A percentile compares a stretch with the other conserved stretches of the same genome.
Conservation (phyloP, 2,113 vertebrate genomes). For the Brachionichthys hirsutus region DNA sequence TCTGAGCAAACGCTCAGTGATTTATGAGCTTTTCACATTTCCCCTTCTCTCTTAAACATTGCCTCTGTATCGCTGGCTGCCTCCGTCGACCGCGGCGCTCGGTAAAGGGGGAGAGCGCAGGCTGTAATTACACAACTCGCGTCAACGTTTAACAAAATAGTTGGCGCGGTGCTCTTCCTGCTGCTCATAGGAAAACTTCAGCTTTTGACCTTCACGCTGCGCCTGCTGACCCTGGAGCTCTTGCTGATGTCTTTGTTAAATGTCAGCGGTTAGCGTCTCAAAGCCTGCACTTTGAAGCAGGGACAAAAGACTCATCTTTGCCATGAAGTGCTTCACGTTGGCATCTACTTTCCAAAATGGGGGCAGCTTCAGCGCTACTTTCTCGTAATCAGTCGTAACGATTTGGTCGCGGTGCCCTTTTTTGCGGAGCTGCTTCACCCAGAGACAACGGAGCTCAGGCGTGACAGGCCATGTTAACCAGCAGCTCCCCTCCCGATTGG, state of each 20-base stretch:
- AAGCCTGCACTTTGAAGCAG: conserved; percentile 29
- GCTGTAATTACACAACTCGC: conserved; percentile 28
- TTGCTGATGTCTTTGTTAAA: conserved; percentile 57
- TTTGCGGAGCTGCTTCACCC: conserved; percentile 50
- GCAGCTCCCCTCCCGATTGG: conserved; percentile 52
- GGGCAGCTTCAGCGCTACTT: conserved; percentile 22
- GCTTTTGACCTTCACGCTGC: conserved; percentile 56
- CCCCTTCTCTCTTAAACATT: conserved; percentile 27
- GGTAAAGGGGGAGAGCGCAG: conserved; percentile 5
- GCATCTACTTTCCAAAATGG: conserved; percentile 34
- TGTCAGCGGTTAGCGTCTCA: conserved; percentile 59
- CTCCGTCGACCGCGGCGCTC: neutral
- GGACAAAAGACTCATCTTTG: conserved; percentile 26
- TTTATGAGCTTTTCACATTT: conserved; percentile 35
- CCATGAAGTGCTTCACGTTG: conserved; percentile 27
- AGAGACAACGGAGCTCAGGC: conserved; percentile 54
- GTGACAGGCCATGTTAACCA: conserved; percentile 66
- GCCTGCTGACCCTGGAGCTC: conserved; percentile 41
- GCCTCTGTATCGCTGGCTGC: conserved; percentile 7
- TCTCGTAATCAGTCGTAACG: conserved; percentile 56
- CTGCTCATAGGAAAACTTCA: conserved; percentile 24
- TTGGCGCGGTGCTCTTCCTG: conserved; percentile 1
- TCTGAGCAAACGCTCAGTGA: conserved; percentile 11
- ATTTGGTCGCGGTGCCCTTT: conserved; percentile 48
- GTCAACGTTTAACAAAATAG: conserved; percentile 37